These are phyloP conservation scores for Aproaerema taeniolella DNA, from an alignment of 2,888 invertebrate species.

Conservation along the genomic window DNA sequence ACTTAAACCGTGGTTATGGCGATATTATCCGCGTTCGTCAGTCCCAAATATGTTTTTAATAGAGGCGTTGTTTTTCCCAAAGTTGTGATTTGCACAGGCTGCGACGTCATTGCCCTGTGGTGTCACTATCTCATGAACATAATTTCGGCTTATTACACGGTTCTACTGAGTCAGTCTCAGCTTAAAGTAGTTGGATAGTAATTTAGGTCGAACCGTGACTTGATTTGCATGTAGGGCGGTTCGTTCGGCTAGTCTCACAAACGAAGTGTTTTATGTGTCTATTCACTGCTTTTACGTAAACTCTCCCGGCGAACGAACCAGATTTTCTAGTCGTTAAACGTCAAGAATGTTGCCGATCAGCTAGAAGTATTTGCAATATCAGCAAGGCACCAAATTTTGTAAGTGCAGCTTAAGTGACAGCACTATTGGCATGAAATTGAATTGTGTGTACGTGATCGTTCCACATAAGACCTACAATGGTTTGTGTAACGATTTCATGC, in stretches of 20 bases:
- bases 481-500: conserved; percentile 23
- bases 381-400: conserved; percentile 14
- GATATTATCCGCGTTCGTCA: conserved; percentile 44
- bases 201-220: conserved; percentile 69
- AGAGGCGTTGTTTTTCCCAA: conserved; percentile 46
- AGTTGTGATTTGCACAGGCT: conserved; percentile 48
- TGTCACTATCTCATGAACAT: conserved; percentile 53
- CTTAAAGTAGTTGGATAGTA: conserved; percentile 46
- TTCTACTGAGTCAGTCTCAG: conserved; percentile 43
- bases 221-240: conserved; percentile 65
- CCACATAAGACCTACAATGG: conserved; percentile 7
- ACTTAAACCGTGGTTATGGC: conserved; percentile 33
- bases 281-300: conserved; percentile 50
- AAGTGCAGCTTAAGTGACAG: conserved; percentile 6
- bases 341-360: conserved; percentile 31
- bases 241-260: conserved; percentile 40
- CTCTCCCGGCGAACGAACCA: conserved; percentile 30
- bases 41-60: conserved; percentile 70
- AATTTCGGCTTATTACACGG: conserved; percentile 53
- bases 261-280: conserved; percentile 49
- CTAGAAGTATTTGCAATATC: conserved; percentile 17
- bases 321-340: conserved; percentile 38
- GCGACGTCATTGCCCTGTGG: conserved; percentile 51
- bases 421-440: conserved; percentile 5
- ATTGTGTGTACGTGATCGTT: conserved; percentile 4